Conservation (phyloP, 2,888 invertebrate genomes). For the Conomelus anceps region DNA sequence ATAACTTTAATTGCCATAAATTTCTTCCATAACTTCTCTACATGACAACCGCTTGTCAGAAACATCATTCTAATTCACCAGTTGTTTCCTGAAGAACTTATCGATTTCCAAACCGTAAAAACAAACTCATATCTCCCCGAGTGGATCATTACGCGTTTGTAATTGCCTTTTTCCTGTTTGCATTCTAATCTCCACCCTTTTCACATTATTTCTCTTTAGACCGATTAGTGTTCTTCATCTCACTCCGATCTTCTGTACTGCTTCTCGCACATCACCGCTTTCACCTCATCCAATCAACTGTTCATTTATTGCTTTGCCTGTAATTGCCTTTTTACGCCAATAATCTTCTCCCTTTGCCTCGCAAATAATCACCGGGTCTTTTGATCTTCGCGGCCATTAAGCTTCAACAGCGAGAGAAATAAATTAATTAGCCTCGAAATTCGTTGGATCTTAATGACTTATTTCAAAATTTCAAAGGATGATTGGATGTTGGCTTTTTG, state of each 20-base stretch:
- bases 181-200: not conserved
- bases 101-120: not conserved
- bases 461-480: not conserved
- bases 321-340: not conserved
- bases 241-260: not conserved
- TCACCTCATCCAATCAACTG: not conserved
- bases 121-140: not conserved
- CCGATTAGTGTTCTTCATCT: not conserved
- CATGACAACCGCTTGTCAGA: not conserved
- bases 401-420: not conserved
- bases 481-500: not conserved
- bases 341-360: too few relatives aligned
- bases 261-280: too few relatives aligned
- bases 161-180: not conserved
- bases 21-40: not conserved
- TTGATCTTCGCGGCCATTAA: not conserved
- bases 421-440: not conserved
- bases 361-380: not conserved
- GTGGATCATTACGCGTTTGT: not conserved
- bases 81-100: not conserved
- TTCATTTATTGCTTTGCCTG: not conserved
- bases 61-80: not conserved
- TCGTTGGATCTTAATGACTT: not conserved
- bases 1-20: not conserved
- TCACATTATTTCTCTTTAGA: not conserved